Base-by-base conservation (phyloP, 2,797 vertebrate species). In the Thaleichthys pacificus region DNA sequence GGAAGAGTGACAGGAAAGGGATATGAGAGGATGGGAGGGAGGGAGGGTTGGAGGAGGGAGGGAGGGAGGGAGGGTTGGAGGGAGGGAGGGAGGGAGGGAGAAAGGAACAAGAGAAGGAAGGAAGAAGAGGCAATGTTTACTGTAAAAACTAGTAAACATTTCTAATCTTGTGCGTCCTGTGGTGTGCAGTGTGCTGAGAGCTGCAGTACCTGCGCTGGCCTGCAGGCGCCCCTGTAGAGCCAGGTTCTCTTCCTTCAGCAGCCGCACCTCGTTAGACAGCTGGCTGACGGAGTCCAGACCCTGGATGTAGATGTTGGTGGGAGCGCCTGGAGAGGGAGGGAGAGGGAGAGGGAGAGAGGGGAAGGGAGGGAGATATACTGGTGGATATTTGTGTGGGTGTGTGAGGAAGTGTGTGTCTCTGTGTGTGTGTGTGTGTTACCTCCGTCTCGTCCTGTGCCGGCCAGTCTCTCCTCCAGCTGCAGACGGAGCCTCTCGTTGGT, bases 401-500 rank as follows among this genome's bases (percentile, higher is more conserved):
- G 57, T 24, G 22, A 24, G 22, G 1, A 24, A 21, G 4, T 14
- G 51, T 24, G 24, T 54, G 49, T 61, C 32, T 61, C 57, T 49
- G 22, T 49, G 11, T 47, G 22, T 22, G 17, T 63, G 17, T 19
- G 70, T 60, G 15, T 3, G 71, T 3, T 88, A 97, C 96, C 94
- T 0, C 80, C 89, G 5, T 89, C 89, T 0, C 88, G 93, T 70
- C 91, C n/a, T 0, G 82, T 57, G 0, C 85, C 84, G 35, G 91
- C 87, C 74, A 99, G 91, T 64, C 93, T 92, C 57, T 89, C 87
- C 47, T 97, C 94, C 24, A 98, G 93, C 88, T 98, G 96, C 84
- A 95, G 93, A 60, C 95, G 88, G 47, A 99, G 94, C 26, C 92
- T 92, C 86, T 99, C 95, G 0, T 98, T 97, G 70, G 94, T 96